Base-by-base conservation (phyloP, 2,797 vertebrate species). In the Gymnoscopelus microlampas region DNA sequence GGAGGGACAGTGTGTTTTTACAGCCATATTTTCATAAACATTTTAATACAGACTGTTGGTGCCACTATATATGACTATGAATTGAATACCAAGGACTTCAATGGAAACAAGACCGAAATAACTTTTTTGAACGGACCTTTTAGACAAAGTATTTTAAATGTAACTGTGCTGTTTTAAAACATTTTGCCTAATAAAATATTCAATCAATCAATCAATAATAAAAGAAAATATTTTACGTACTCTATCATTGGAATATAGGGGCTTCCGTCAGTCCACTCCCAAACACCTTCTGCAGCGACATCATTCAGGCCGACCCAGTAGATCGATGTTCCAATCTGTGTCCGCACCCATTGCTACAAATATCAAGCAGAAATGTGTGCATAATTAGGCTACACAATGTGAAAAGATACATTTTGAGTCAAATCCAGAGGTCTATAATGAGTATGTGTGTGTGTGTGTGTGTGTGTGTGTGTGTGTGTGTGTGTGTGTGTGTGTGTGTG, bases 301-400 rank as follows among this genome's bases (percentile, higher is more conserved):
- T 95, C 94, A 39, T 91, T 94, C 74, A 95, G 83, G n/a, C 94
- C 94, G 0, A 94, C 84, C 94, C 94, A 95, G 87, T 73, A 93
- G 79, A 86, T 82, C 2, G 87, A 78, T 1, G 48, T 2, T 23
- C 60, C 68, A 26, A 94, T 68, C 72, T 95, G 94, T 0, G 94
- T 94, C 13, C 68, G 82, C 24, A 94, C 56, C 94, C 94, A 95
- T 47, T 72, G 35, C 94, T 95, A 61, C n/a, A 78, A 72, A 53
- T 0, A 11, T 57, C 29, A 57, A 53, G 0, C 13, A 11, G 15
- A 76, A 60, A 39, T 1, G 15, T 8, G n/a, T 13, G 57, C 0
- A 68, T 48, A 3, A 54, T 47, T 0, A n/a, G n/a, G n/a, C n/a
- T n/a, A 12, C 56, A 61, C n/a, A 0, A 49, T 53, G 6, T 47